phyloP scores from a whole-genome alignment of 1,140 invertebrate species.

The Wiebesia pumilae region DNA sequence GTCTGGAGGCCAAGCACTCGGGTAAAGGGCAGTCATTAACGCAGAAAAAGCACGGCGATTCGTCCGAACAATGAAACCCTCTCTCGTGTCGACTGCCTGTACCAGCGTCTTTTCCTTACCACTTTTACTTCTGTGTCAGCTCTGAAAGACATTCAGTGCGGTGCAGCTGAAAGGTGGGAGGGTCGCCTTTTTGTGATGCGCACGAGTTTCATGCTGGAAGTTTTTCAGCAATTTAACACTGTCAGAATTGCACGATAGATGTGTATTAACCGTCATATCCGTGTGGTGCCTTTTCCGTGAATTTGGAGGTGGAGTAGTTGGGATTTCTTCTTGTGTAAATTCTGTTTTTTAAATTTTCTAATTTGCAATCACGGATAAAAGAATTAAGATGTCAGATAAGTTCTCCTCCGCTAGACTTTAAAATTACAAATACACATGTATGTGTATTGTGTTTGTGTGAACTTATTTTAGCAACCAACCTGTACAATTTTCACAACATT shows the following conservation, averaged over 20 bases:
- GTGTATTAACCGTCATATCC: conserved; percentile 33
- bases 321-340: too few species aligned
- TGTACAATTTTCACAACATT: too few species aligned
- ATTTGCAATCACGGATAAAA: too few species aligned
- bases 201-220: background rate
- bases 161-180: conserved; percentile 55
- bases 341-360: too few species aligned
- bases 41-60: conserved; percentile 61
- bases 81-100: conserved; percentile 48
- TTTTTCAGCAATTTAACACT: conserved; percentile 46
- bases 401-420: too few species aligned
- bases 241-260: background rate
- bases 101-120: background rate
- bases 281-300: background rate
- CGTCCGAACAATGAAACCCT: conserved; percentile 62
- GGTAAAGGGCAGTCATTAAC: conserved; percentile 67
- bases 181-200: conserved; percentile 54
- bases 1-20: conserved; percentile 53
- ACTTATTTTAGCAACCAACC: too few species aligned
- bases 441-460: too few species aligned
- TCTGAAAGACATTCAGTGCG: conserved; percentile 31
- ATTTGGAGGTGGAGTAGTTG: too few species aligned
- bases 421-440: too few species aligned
- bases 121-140: background rate
- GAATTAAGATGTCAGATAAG: too few species aligned